Percentiles rank a stretch among this genome's conserved stretches.
Evolutionary conservation across 2,888 invertebrate species (phyloP).

Genomic region (Agrochola lota): DNA sequence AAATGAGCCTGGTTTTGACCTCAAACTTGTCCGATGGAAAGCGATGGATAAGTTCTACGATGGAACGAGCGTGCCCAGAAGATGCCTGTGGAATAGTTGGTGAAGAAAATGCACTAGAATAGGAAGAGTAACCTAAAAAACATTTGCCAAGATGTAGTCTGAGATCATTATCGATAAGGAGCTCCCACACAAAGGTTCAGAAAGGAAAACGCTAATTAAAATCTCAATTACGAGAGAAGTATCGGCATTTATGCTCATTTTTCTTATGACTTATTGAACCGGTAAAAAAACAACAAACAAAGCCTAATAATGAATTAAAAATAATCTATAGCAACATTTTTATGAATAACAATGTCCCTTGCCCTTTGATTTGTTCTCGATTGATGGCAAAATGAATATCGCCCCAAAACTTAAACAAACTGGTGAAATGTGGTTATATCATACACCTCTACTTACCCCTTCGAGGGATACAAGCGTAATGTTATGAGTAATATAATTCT

Average conservation of each 20-base stretch:
- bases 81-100: too few relatives aligned
- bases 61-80: too few relatives aligned
- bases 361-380: neutral
- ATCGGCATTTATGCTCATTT: neutral
- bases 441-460: neutral
- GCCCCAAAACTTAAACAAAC: neutral
- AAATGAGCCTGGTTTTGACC: too few relatives aligned
- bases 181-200: neutral
- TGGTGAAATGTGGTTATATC: neutral
- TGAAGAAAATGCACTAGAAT: neutral
- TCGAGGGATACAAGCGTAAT: slow-evolving; percentile 1
- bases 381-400: neutral
- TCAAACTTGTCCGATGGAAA: too few relatives aligned
- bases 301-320: neutral
- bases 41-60: too few relatives aligned
- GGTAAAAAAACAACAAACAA: neutral
- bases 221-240: neutral
- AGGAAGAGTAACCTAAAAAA: neutral
- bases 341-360: neutral
- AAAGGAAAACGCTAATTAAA: neutral
- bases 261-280: neutral
- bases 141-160: neutral
- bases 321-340: neutral
- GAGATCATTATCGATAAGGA: neutral
- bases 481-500: slow-evolving; percentile 15